Evolutionary conservation across 2,888 invertebrate species (phyloP).

Genomic region (Sceliomorpha sp.): DNA sequence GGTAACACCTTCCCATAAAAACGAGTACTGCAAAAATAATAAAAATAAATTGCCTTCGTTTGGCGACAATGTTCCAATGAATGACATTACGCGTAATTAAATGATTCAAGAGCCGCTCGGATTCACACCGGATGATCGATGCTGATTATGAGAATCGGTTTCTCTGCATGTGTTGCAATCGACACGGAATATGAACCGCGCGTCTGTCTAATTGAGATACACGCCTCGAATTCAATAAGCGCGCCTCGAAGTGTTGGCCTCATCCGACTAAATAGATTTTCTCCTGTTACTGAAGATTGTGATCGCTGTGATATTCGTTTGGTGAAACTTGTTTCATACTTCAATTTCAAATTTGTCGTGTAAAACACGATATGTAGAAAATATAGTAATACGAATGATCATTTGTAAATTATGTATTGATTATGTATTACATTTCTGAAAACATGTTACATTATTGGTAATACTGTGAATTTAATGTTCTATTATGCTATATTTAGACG

Average conservation of each 20-base stretch:
- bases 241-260: slow-evolving; percentile 41
- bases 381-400: too few relatives aligned
- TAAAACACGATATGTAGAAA: too few relatives aligned
- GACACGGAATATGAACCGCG: slow-evolving; percentile 50
- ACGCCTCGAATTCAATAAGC: slow-evolving; percentile 52
- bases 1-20: too few relatives aligned
- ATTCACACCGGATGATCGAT: slow-evolving; percentile 51
- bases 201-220: slow-evolving; percentile 49
- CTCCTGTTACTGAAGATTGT: slow-evolving; percentile 31
- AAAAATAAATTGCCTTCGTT: slow-evolving; percentile 46
- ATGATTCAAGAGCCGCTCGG: slow-evolving; percentile 42
- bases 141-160: slow-evolving; percentile 43
- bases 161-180: slow-evolving; percentile 47
- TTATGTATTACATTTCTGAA: too few relatives aligned
- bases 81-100: slow-evolving; percentile 53
- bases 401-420: too few relatives aligned
- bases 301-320: slow-evolving; percentile 8
- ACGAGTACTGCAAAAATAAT: too few relatives aligned
- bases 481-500: too few relatives aligned
- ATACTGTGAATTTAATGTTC: too few relatives aligned
- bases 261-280: slow-evolving; percentile 42
- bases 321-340: too few relatives aligned
- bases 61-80: slow-evolving; percentile 38
- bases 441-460: too few relatives aligned
- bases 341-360: too few relatives aligned